Evolutionary conservation across 2,888 invertebrate genomes (phyloP), one percentile per base, ranked within the genome.

Genomic region (Strigamia maritima): DNA sequence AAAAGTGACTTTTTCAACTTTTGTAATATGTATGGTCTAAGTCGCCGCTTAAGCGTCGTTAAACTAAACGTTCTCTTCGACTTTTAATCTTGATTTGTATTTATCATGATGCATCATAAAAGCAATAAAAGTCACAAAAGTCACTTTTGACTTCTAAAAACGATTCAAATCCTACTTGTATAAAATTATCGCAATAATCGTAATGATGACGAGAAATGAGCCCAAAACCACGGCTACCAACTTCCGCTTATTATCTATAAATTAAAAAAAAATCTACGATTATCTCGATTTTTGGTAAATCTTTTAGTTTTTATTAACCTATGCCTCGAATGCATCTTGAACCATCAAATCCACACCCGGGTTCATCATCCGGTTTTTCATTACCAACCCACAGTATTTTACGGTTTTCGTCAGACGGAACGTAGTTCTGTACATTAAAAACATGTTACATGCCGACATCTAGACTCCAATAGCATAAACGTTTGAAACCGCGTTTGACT

Each of bases 281-380:
- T 35, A 38, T 44, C n/a, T n/a, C n/a, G n/a, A n/a, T n/a, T n/a
- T n/a, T n/a, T n/a, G n/a, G n/a, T n/a, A n/a, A n/a, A n/a, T n/a
- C n/a, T n/a, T n/a, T n/a, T n/a, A n/a, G n/a, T n/a, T n/a, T n/a
- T n/a, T 22, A 40, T 44, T 54, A 54, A 12, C 38, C 14, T 54
- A 19, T 65, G 35, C 28, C 16, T 8, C 26, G 78, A n/a, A 28
- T 12, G 84, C 95, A 95, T 82, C 90, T 89, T 84, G 91, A 91
- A 0, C 91, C 92, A 81, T 90, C 88, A 86, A 95, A 97, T 0
- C 97, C 97, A 84, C 97, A 97, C 0, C 87, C 85, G 0, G 96
- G 96, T 83, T 94, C 94, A 0, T 93, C 92, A 8, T 87, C 86
- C 54, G 82, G 81, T 77, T 19, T 19, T 24, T 60, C 60, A 6